Evolutionary conservation across 1,140 invertebrate species (phyloP).

Genomic region (Asbolus verrucosus): DNA sequence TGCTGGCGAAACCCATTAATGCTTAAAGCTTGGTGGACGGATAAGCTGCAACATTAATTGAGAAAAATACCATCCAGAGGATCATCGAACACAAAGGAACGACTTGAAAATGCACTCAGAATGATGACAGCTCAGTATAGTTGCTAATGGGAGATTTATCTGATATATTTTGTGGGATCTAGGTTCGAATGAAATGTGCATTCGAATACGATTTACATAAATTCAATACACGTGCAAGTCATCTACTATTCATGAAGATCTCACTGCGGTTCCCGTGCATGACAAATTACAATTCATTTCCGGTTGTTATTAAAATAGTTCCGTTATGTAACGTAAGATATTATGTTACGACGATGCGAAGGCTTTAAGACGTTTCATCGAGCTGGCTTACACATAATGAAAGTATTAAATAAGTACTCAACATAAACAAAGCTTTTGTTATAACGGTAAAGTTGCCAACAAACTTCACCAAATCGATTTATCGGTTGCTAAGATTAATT

Average conservation of each 20-base stretch:
- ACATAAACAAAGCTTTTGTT: too few relatives aligned
- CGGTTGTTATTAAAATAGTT: conserved; percentile 24
- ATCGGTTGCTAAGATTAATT: too few relatives aligned
- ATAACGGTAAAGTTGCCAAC: too few relatives aligned
- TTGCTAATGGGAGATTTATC: conserved; percentile 12
- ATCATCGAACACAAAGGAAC: neutral
- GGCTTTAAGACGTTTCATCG: too few relatives aligned
- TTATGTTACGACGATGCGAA: too few relatives aligned
- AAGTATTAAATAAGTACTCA: too few relatives aligned
- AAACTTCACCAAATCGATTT: too few relatives aligned
- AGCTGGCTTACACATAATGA: too few relatives aligned
- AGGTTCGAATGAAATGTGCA: conserved; percentile 1
- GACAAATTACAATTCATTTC: conserved; percentile 30
- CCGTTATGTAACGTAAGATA: too few relatives aligned
- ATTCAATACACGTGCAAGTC: conserved; percentile 16
- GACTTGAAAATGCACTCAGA: conserved; percentile 8
- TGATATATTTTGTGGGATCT: conserved; percentile 12
- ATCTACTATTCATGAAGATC: conserved; percentile 8
- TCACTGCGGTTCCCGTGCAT: neutral
- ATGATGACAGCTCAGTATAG: conserved; percentile 17
- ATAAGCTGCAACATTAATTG: neutral
- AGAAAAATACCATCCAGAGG: conserved; percentile 15
- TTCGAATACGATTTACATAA: conserved; percentile 9
- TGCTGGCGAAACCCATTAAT: conserved; percentile 18
- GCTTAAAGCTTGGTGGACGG: too few relatives aligned